Conservation (phyloP, 1,140 invertebrate genomes). For the Drosophila sucinea region DNA sequence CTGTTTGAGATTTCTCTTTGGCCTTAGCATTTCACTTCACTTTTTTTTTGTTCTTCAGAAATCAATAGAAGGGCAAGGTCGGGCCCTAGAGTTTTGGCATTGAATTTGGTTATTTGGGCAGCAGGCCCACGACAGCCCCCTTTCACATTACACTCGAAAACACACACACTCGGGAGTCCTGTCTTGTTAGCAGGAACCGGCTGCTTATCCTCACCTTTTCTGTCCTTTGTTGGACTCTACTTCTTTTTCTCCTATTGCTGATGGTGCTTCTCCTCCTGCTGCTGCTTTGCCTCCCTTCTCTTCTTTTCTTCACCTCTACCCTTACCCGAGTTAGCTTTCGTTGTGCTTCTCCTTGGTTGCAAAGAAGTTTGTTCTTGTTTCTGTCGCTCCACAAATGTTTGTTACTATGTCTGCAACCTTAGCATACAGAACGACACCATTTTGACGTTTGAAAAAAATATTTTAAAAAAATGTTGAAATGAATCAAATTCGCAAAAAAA, state of each 20-base stretch:
- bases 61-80: constrained; percentile 74
- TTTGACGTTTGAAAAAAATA: constrained; percentile 39
- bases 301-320: constrained; percentile 10
- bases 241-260: constrained; percentile 2
- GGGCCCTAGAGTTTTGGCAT: constrained; percentile 37
- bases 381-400: not conserved
- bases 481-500: constrained; percentile 46
- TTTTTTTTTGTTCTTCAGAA: constrained; percentile 53
- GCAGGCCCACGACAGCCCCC: constrained; percentile 25
- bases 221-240: constrained; percentile 33
- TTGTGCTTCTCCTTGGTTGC: constrained; percentile 20
- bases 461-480: constrained; percentile 12
- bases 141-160: not conserved
- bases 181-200: not conserved
- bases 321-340: constrained; percentile 19
- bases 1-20: constrained; percentile 30
- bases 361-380: constrained; percentile 20
- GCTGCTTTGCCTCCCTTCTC: constrained; percentile 30
- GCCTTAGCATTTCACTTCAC: constrained; percentile 12
- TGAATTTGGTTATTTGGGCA: constrained; percentile 25
- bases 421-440: constrained; percentile 18
- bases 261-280: constrained; percentile 11
- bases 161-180: not conserved
- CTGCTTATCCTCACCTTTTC: constrained; percentile 32
- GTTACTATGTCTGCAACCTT: not conserved